Evolutionary conservation across 2,888 invertebrate genomes (phyloP).

Genomic region (Philonicus albiceps): DNA sequence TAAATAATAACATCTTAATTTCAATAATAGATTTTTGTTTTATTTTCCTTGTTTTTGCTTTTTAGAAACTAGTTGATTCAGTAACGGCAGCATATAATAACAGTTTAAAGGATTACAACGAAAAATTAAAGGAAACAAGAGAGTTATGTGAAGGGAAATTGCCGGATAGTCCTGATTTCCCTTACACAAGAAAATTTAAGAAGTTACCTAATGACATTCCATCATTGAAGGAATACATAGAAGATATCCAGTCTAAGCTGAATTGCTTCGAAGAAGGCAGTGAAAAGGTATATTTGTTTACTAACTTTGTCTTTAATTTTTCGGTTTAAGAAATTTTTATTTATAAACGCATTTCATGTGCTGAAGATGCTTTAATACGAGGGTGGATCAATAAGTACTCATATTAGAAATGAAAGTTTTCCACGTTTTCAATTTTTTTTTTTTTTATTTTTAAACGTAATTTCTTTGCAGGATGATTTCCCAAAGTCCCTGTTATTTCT

Average conservation of each 20-base stretch:
- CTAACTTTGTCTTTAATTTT: too few relatives aligned
- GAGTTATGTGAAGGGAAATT: slow-evolving; percentile 66
- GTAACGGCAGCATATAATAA: slow-evolving; percentile 41
- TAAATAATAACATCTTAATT: too few relatives aligned
- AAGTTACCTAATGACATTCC: slow-evolving; percentile 66
- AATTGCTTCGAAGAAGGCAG: slow-evolving; percentile 69
- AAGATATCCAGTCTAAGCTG: slow-evolving; percentile 70
- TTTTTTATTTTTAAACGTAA: too few relatives aligned
- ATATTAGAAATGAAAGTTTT: too few relatives aligned
- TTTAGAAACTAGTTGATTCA: not conserved
- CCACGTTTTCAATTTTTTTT: too few relatives aligned
- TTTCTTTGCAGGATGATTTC: too few relatives aligned
- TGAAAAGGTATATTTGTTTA: slow-evolving; percentile 64
- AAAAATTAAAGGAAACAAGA: slow-evolving; percentile 67
- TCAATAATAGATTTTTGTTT: too few relatives aligned
- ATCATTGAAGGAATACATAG: slow-evolving; percentile 67
- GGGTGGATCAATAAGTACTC: too few relatives aligned
- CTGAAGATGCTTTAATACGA: too few relatives aligned
- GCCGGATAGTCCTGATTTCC: slow-evolving; percentile 69
- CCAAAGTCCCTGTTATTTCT: too few relatives aligned
- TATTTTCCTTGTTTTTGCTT: not conserved
- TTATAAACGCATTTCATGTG: too few relatives aligned
- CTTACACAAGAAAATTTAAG: slow-evolving; percentile 66
- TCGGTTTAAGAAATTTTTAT: too few relatives aligned
- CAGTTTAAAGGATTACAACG: slow-evolving; percentile 64